Percentiles rank a stretch among this genome's conserved stretches.
Conservation (phyloP, 2,113 vertebrate genomes). For the Oryzias curvinotus region DNA sequence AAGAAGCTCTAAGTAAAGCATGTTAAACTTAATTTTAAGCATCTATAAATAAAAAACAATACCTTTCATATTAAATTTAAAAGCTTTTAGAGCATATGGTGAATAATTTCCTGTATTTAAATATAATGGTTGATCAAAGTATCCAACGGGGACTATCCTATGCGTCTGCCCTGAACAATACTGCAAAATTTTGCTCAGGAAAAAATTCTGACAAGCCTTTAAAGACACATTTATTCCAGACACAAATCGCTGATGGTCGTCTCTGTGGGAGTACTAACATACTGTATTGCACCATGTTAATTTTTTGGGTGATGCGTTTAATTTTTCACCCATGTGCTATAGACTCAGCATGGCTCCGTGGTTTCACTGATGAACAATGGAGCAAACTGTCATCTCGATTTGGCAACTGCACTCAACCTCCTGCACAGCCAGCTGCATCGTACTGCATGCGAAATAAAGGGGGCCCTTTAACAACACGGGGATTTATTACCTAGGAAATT, state of each 20-base stretch:
- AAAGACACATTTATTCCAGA: conserved; percentile 70
- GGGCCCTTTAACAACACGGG: conserved; percentile 64
- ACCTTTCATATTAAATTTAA: too few relatives aligned
- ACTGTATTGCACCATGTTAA: conserved; percentile 73
- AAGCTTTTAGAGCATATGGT: too few relatives aligned
- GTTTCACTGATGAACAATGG: conserved; percentile 78
- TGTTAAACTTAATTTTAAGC: too few relatives aligned
- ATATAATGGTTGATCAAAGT: too few relatives aligned
- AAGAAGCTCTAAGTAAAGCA: too few relatives aligned
- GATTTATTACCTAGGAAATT: conserved; percentile 77
- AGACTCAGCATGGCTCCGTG: conserved; percentile 77
- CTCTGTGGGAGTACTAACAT: conserved; percentile 78
- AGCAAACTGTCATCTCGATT: conserved; percentile 67
- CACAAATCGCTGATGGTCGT: conserved; percentile 78
- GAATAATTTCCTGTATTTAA: too few relatives aligned
- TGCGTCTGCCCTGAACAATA: too few relatives aligned
- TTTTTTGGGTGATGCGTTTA: conserved; percentile 81
- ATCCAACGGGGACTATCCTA: too few relatives aligned
- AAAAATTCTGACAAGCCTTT: conserved; percentile 27
- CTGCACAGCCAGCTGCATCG: conserved; percentile 70
- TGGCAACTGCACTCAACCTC: conserved; percentile 68
- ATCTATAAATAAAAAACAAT: too few relatives aligned
- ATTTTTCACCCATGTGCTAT: conserved; percentile 86
- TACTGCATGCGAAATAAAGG: conserved; percentile 43
- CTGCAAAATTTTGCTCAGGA: not conserved